Base-by-base conservation (phyloP, 2,797 vertebrate species). In the Poecilia wingei region DNA sequence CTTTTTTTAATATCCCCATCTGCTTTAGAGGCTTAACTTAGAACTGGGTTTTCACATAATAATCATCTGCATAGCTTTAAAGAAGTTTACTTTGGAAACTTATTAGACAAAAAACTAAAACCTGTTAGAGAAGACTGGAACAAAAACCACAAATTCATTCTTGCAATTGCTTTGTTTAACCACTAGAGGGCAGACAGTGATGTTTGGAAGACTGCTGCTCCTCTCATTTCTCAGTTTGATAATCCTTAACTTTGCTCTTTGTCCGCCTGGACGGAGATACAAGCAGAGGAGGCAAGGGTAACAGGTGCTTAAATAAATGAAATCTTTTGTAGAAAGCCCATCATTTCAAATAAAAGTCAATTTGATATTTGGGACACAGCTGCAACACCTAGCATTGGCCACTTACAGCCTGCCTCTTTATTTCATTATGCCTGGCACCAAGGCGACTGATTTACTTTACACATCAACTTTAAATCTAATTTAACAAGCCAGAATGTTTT, bases 121-220 rank as follows among this genome's bases (percentile, higher is more conserved):
- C 8, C 3, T 39, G 18, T 41, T 10, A 7, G 33, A 41, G 61
- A 39, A 41, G 9, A 9, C 18, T 61, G 28, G 57, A 64, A 36
- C 31, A 39, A 36, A 43, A 14, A 51, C 20, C 31, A n/a, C 6
- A 41, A 13, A 55, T n/a, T 12, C 0, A 13, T 55, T 39, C 31
- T 39, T 45, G 18, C 12, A 13, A 28, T 70, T 70, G 36, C 39
- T 84, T 41, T 57, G 25, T 84, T 51, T 36, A 3, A 36, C 81
- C 84, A 81, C 57, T 25, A 82, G 86, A 57, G 75, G 81, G 77
- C 75, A 83, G 76, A 55, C 14, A 25, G 53, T 70, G 4, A 31
- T 20, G 18, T 79, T 79, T 74, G 25, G 22, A 46, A 46, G 6
- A 45, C 7, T 28, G 68, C 25, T 28, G 41, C 25, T 45, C 45